Percentiles rank a stretch among this genome's conserved stretches.
Evolutionary conservation across 2,888 invertebrate species (phyloP).

Genomic region (Melolontha melolontha): DNA sequence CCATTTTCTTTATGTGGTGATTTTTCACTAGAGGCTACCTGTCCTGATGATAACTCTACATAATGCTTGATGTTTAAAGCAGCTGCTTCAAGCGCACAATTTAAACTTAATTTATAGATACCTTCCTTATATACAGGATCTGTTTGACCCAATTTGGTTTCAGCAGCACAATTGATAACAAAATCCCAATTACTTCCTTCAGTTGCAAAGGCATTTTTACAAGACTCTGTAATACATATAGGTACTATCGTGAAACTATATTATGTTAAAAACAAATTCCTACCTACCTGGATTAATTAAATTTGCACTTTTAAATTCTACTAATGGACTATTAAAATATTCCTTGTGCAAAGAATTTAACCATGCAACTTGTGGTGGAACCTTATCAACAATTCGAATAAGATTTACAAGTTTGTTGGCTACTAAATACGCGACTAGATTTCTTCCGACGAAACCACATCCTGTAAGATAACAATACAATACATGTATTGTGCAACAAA

Average conservation of each 20-base stretch:
- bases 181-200: slow-evolving; percentile 76
- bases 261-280: neutral
- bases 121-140: slow-evolving; percentile 94
- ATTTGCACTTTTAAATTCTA: slow-evolving; percentile 93
- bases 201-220: slow-evolving; percentile 79
- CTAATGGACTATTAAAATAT: slow-evolving; percentile 79
- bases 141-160: slow-evolving; percentile 89
- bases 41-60: slow-evolving; percentile 88
- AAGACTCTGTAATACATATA: slow-evolving; percentile 67
- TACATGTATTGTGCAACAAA: slow-evolving; percentile 17
- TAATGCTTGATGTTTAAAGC: slow-evolving; percentile 76
- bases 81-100: slow-evolving; percentile 85
- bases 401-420: slow-evolving; percentile 80
- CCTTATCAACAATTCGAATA: slow-evolving; percentile 90
- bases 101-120: slow-evolving; percentile 83
- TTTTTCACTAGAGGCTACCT: slow-evolving; percentile 85
- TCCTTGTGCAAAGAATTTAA: slow-evolving; percentile 80
- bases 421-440: slow-evolving; percentile 85
- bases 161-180: slow-evolving; percentile 92
- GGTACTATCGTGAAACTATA: neutral
- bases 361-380: slow-evolving; percentile 94
- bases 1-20: slow-evolving; percentile 82
- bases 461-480: slow-evolving; percentile 69
- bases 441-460: slow-evolving; percentile 93
- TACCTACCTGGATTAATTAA: slow-evolving; percentile 84